phyloP scores from a whole-genome alignment of 2,797 vertebrate genomes.

The Scarus forsteni region DNA sequence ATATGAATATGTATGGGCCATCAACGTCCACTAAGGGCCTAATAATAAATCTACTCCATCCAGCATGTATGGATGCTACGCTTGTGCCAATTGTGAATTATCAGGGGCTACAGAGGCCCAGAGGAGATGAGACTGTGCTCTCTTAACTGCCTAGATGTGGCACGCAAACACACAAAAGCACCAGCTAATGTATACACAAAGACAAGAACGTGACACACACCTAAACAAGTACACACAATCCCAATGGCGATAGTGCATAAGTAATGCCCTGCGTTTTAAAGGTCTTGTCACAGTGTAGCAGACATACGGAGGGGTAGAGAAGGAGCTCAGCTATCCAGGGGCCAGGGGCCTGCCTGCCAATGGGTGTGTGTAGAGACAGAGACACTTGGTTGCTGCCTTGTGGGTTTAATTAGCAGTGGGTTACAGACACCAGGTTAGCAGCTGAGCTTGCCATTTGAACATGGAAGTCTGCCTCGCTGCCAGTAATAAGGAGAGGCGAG shows the following conservation, averaged over 20 bases:
- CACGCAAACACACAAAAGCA: slow-evolving; percentile 21
- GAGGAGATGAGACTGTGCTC: slow-evolving; percentile 38
- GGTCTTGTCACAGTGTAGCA: slow-evolving; percentile 78
- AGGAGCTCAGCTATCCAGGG: slow-evolving; percentile 64
- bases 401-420: slow-evolving; percentile 82
- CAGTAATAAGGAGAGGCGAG: slow-evolving; percentile 67
- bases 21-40: slow-evolving; percentile 70
- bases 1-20: slow-evolving; percentile 75
- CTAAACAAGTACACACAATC: slow-evolving; percentile 12
- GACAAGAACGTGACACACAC: background rate
- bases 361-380: slow-evolving; percentile 47
- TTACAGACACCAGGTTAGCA: slow-evolving; percentile 78
- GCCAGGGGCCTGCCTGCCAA: slow-evolving; percentile 54
- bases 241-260: slow-evolving; percentile 62
- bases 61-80: slow-evolving; percentile 52
- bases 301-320: slow-evolving; percentile 66
- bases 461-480: slow-evolving; percentile 66
- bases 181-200: slow-evolving; percentile 12
- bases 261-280: slow-evolving; percentile 79
- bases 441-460: slow-evolving; percentile 74
- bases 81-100: slow-evolving; percentile 74
- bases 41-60: slow-evolving; percentile 75
- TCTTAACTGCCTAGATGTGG: slow-evolving; percentile 30
- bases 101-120: slow-evolving; percentile 57
- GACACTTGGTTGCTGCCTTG: slow-evolving; percentile 77